phyloP scores from a whole-genome alignment of 2,888 invertebrate genomes.

The Cheiracanthium punctorium region DNA sequence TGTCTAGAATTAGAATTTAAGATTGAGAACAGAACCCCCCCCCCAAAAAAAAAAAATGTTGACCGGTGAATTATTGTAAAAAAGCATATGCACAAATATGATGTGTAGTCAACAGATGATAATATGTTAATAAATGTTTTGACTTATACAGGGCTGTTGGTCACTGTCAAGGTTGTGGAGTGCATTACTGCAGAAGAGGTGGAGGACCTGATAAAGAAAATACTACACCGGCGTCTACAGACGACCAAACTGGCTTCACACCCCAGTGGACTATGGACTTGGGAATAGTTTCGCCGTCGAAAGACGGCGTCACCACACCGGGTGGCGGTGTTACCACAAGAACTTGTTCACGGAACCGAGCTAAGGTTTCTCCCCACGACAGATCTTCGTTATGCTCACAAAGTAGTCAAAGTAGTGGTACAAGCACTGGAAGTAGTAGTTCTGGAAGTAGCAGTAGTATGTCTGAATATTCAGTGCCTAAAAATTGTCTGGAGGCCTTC shows the following conservation, averaged over 20 bases:
- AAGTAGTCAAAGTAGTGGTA: slow-evolving; percentile 69
- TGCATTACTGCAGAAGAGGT: slow-evolving; percentile 60
- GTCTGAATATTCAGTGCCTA: slow-evolving; percentile 72
- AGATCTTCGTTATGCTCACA: slow-evolving; percentile 70
- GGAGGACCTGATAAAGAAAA: slow-evolving; percentile 41
- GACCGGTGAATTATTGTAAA: too few species aligned
- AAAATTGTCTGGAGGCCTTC: slow-evolving; percentile 64
- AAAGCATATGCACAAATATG: too few species aligned
- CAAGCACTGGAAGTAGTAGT: slow-evolving; percentile 67
- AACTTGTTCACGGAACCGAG: slow-evolving; percentile 32
- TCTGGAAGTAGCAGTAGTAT: slow-evolving; percentile 79
- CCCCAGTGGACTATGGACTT: slow-evolving; percentile 70
- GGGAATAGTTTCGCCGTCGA: slow-evolving; percentile 45
- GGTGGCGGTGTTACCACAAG: slow-evolving; percentile 30
- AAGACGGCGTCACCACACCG: slow-evolving; percentile 22
- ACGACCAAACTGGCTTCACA: slow-evolving; percentile 53
- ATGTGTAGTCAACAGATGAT: too few species aligned
- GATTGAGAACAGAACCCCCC: too few species aligned
- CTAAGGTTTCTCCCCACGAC: slow-evolving; percentile 63
- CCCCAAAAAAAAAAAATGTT: too few species aligned
- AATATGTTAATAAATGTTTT: too few species aligned
- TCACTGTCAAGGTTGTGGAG: slow-evolving; percentile 66
- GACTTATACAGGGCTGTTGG: slow-evolving; percentile 46
- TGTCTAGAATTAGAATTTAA: too few species aligned
- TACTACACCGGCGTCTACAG: slow-evolving; percentile 23